phyloP scores from a whole-genome alignment of 2,113 vertebrate genomes.

The Pholis gunnellus region DNA sequence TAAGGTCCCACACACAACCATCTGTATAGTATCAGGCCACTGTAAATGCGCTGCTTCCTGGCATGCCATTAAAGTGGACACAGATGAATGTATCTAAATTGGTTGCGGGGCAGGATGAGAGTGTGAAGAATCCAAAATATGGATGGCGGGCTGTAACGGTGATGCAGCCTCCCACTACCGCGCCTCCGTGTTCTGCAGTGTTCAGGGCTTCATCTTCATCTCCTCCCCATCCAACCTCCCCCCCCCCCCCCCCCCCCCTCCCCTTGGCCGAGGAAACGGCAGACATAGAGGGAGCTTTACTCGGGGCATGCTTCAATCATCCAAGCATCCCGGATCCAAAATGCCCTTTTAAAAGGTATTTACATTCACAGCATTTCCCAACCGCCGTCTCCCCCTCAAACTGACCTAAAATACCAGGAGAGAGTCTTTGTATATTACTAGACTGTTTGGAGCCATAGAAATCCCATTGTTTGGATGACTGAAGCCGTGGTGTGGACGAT shows the following conservation, averaged over 20 bases:
- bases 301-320: slow-evolving; percentile 32
- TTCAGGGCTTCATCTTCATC: slow-evolving; percentile 44
- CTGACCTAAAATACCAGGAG: slow-evolving; percentile 26
- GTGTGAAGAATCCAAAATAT: slow-evolving; percentile 64
- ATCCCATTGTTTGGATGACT: slow-evolving; percentile 60
- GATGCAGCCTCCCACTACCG: slow-evolving; percentile 65
- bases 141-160: slow-evolving; percentile 52
- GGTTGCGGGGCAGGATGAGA: slow-evolving; percentile 56
- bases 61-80: slow-evolving; percentile 78
- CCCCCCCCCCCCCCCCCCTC: slow-evolving; percentile 32
- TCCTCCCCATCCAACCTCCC: slow-evolving; percentile 33
- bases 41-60: slow-evolving; percentile 66
- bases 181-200: slow-evolving; percentile 66
- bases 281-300: slow-evolving; percentile 42
- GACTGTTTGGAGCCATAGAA: slow-evolving; percentile 60
- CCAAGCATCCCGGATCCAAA: slow-evolving; percentile 40
- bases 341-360: slow-evolving; percentile 54
- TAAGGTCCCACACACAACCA: slow-evolving; percentile 67
- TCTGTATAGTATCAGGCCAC: slow-evolving; percentile 74
- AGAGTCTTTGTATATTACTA: slow-evolving; percentile 39
- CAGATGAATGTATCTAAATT: slow-evolving; percentile 76
- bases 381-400: slow-evolving; percentile 28
- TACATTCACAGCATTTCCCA: slow-evolving; percentile 45
- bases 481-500: slow-evolving; percentile 18
- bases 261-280: slow-evolving; percentile 26